These are phyloP conservation scores for Cephus nigrinus DNA, from an alignment of 2,888 invertebrate species.

Conservation along the genomic window DNA sequence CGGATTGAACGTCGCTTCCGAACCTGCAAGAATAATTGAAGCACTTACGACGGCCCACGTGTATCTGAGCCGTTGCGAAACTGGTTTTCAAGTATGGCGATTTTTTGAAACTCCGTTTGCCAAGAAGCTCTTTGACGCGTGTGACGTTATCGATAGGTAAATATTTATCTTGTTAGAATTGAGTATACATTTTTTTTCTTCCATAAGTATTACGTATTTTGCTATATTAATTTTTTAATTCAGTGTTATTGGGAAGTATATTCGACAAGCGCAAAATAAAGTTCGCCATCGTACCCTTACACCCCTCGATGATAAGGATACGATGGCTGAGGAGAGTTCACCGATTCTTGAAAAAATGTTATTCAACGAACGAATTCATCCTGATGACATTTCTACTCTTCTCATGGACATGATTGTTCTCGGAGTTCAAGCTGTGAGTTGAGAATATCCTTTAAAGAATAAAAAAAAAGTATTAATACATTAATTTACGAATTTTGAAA, in stretches of 20 bases:
- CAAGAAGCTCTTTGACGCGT: slow-evolving; percentile 71
- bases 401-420: slow-evolving; percentile 76
- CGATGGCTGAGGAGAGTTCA: slow-evolving; percentile 38
- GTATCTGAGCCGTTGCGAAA: slow-evolving; percentile 73
- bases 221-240: slow-evolving; percentile 24
- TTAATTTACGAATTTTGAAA: slow-evolving; percentile 5
- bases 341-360: slow-evolving; percentile 71
- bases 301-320: slow-evolving; percentile 14
- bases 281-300: slow-evolving; percentile 52
- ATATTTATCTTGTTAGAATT: slow-evolving; percentile 7
- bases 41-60: slow-evolving; percentile 71
- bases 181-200: not conserved
- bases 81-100: slow-evolving; percentile 76
- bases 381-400: slow-evolving; percentile 74
- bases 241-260: slow-evolving; percentile 73
- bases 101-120: slow-evolving; percentile 73
- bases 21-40: slow-evolving; percentile 71
- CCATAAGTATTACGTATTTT: not conserved
- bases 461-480: not conserved
- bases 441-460: not conserved
- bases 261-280: slow-evolving; percentile 65
- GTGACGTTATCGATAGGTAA: slow-evolving; percentile 73
- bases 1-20: slow-evolving; percentile 68
- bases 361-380: slow-evolving; percentile 69
- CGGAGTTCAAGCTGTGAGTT: slow-evolving; percentile 73